A percentile compares a stretch with the other conserved stretches of the same genome.
phyloP scores from a whole-genome alignment of 2,797 vertebrate genomes.

The Cryptoprocta ferox region DNA sequence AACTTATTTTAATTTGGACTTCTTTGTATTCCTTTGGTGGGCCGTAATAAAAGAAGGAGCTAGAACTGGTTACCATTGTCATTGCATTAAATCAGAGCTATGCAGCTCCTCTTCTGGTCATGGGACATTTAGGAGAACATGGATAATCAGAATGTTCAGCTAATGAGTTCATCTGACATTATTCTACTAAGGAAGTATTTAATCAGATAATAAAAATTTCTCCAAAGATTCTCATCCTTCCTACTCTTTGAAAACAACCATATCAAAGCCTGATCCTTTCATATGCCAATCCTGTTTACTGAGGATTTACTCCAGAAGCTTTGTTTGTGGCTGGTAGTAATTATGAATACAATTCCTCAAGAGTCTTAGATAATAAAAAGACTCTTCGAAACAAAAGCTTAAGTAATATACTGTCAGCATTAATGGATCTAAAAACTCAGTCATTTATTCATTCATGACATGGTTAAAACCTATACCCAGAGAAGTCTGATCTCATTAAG shows the following conservation, averaged over 20 bases:
- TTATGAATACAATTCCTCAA: slow-evolving; percentile 64
- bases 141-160: slow-evolving; percentile 46
- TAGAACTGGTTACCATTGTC: slow-evolving; percentile 53
- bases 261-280: slow-evolving; percentile 66
- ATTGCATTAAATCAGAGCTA: slow-evolving; percentile 15
- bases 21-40: slow-evolving; percentile 67
- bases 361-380: slow-evolving; percentile 54
- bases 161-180: slow-evolving; percentile 50
- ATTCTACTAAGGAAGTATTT: slow-evolving; percentile 10
- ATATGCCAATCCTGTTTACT: slow-evolving; percentile 61
- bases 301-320: slow-evolving; percentile 61
- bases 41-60: slow-evolving; percentile 61
- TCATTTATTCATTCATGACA: slow-evolving; percentile 47
- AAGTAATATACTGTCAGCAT: slow-evolving; percentile 37
- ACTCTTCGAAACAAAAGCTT: slow-evolving; percentile 48
- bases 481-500: slow-evolving; percentile 68
- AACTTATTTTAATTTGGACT: slow-evolving; percentile 69
- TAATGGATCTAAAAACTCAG: slow-evolving; percentile 56
- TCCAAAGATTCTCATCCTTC: slow-evolving; percentile 59
- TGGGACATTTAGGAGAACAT: slow-evolving; percentile 43
- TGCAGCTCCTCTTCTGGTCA: slow-evolving; percentile 48
- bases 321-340: slow-evolving; percentile 57
- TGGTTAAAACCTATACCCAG: slow-evolving; percentile 56
- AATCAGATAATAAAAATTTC: slow-evolving; percentile 61
- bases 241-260: slow-evolving; percentile 51